phyloP scores from a whole-genome alignment of 2,113 vertebrate genomes.

The Silurus meridionalis region DNA sequence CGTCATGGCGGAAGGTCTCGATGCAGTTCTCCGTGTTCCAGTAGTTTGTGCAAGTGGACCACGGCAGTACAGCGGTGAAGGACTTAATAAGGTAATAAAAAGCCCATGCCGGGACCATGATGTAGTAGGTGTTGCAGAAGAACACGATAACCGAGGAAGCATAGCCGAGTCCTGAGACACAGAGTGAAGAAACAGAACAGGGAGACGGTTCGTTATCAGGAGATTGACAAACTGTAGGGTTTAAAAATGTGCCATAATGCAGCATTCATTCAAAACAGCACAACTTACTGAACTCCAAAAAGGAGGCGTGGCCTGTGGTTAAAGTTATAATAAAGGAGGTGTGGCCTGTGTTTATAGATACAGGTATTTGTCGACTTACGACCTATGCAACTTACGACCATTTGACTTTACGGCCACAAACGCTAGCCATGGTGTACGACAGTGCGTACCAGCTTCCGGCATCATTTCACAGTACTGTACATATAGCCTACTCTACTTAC shows the following conservation, averaged over 20 bases:
- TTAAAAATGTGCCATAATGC: not conserved
- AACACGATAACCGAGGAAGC: slow-evolving; percentile 70
- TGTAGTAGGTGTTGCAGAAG: slow-evolving; percentile 68
- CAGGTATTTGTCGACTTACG: too few relatives aligned
- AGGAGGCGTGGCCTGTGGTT: too few relatives aligned
- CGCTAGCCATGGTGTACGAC: too few relatives aligned
- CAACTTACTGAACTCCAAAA: not conserved
- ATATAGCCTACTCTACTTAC: not conserved
- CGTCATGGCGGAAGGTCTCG: not conserved
- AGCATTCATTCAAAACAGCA: not conserved
- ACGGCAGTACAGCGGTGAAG: too few relatives aligned
- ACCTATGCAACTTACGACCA: too few relatives aligned
- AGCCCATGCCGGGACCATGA: slow-evolving; percentile 82
- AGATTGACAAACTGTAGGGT: not conserved
- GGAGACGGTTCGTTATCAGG: not conserved
- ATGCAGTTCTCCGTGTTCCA: too few relatives aligned
- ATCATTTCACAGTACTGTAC: too few relatives aligned
- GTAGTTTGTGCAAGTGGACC: too few relatives aligned
- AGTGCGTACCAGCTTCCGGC: too few relatives aligned
- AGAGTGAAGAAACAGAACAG: not conserved
- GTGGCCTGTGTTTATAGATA: too few relatives aligned
- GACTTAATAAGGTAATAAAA: slow-evolving; percentile 78
- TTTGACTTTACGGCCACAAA: too few relatives aligned
- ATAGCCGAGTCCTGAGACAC: slow-evolving; percentile 72
- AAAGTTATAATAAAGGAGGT: too few relatives aligned